Evolutionary conservation across 92 coral and sea anemone species (phyloP).

Genomic region (Phymanthus crucifer): DNA sequence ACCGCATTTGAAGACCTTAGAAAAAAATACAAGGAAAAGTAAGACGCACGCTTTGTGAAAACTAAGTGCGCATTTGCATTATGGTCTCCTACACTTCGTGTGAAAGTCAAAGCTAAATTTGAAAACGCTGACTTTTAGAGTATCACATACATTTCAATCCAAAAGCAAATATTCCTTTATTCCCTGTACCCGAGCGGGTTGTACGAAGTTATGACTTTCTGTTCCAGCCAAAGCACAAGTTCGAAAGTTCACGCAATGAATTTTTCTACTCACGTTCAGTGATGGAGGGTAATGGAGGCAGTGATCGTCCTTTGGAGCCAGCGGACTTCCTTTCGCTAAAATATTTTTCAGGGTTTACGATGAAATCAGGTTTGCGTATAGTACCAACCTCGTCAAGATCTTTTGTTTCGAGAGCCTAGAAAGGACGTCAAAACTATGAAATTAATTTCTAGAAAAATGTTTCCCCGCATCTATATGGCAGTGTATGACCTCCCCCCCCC

Average conservation of each 20-base stretch:
- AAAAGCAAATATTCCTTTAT: too few relatives aligned
- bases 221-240: neutral
- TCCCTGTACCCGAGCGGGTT: too few relatives aligned
- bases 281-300: slow-evolving; percentile 63
- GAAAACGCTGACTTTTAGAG: too few relatives aligned
- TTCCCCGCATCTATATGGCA: neutral
- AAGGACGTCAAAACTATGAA: neutral
- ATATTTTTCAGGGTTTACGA: slow-evolving; percentile 84
- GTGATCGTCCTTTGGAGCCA: slow-evolving; percentile 33
- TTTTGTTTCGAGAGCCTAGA: slow-evolving; percentile 75
- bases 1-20: slow-evolving; percentile 91
- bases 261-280: slow-evolving; percentile 68
- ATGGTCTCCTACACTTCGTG: neutral
- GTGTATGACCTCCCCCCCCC: neutral
- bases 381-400: slow-evolving; percentile 81
- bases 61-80: neutral
- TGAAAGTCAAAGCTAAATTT: too few relatives aligned
- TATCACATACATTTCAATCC: too few relatives aligned
- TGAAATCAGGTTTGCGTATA: slow-evolving; percentile 91
- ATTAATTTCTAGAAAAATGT: neutral
- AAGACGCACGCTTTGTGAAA: neutral
- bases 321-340: slow-evolving; percentile 69
- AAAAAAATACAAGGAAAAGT: slow-evolving; percentile 7
- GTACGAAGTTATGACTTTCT: too few relatives aligned
- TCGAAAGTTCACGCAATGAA: neutral